phyloP scores from a whole-genome alignment of 2,888 invertebrate species.

The Drosophila nigritarsus region DNA sequence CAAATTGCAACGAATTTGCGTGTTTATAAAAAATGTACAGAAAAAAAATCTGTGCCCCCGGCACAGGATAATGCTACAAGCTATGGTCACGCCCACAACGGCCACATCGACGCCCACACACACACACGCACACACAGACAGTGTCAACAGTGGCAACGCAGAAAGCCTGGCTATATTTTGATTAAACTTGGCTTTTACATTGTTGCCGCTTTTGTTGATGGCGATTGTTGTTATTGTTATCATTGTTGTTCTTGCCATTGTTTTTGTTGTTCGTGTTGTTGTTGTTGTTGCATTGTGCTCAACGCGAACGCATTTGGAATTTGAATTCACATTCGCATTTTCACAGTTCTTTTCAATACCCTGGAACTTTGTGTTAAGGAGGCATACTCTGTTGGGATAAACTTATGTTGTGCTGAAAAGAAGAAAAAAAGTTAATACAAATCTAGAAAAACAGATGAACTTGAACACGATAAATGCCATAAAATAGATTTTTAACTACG shows the following conservation, averaged over 20 bases:
- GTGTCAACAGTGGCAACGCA: neutral
- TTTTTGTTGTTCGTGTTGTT: conserved; percentile 29
- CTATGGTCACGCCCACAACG: conserved; percentile 7
- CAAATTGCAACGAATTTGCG: conserved; percentile 71
- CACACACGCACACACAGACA: neutral
- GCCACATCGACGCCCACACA: conserved; percentile 27
- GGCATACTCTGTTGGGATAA: neutral
- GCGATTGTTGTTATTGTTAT: conserved; percentile 41
- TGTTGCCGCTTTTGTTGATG: conserved; percentile 55
- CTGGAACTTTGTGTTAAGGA: neutral
- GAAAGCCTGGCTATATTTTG: conserved; percentile 60
- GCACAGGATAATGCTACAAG: neutral
- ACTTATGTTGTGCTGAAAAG: neutral
- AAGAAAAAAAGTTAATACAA: neutral
- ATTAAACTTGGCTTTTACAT: conserved; percentile 79
- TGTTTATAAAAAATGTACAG: conserved; percentile 74
- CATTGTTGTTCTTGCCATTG: conserved; percentile 11
- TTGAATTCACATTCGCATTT: conserved; percentile 50
- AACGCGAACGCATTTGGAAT: conserved; percentile 57
- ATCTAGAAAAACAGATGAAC: neutral
- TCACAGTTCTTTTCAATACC: conserved; percentile 37
- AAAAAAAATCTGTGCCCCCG: conserved; percentile 53
- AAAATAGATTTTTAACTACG: neutral
- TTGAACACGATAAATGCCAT: rapidly evolving
- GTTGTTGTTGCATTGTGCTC: conserved; percentile 31